Conservation (phyloP, 2,113 vertebrate species). For the Mungos mungo region DNA sequence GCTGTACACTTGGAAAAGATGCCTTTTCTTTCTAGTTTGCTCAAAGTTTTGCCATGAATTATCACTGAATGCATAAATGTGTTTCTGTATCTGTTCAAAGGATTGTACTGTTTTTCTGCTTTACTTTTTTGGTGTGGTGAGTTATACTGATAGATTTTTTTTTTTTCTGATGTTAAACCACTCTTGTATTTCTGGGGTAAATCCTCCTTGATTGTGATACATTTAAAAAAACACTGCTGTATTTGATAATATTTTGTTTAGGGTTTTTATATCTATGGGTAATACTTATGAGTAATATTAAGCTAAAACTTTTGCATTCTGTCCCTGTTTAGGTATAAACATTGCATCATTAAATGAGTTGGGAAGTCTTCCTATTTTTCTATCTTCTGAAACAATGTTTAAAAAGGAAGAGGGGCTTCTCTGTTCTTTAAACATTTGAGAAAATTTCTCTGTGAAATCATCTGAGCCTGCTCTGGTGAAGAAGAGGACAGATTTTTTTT, state of each 20-base stretch:
- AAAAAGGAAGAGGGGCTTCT: no score
- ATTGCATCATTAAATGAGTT: neutral
- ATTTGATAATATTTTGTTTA: neutral
- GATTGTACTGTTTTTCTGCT: neutral
- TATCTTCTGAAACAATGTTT: neutral
- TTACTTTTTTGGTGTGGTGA: neutral
- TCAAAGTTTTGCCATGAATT: neutral
- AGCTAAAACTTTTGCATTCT: neutral
- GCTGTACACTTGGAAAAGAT: neutral
- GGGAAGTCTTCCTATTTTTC: neutral
- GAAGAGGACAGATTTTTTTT: neutral
- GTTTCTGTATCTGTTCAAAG: neutral
- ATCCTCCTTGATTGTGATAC: neutral
- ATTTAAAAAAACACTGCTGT: neutral
- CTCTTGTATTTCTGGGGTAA: neutral
- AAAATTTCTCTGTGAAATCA: neutral
- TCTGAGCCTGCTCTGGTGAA: neutral
- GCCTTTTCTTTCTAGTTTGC: neutral
- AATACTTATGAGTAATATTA: neutral
- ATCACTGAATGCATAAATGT: neutral
- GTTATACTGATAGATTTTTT: neutral
- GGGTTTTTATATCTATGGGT: neutral
- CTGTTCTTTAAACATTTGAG: neutral
- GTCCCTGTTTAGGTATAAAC: neutral
- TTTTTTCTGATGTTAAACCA: neutral